A percentile compares a stretch with the other conserved stretches of the same genome.
phyloP scores from a whole-genome alignment of 1,140 invertebrate species.

The Dendrolimus kikuchii region DNA sequence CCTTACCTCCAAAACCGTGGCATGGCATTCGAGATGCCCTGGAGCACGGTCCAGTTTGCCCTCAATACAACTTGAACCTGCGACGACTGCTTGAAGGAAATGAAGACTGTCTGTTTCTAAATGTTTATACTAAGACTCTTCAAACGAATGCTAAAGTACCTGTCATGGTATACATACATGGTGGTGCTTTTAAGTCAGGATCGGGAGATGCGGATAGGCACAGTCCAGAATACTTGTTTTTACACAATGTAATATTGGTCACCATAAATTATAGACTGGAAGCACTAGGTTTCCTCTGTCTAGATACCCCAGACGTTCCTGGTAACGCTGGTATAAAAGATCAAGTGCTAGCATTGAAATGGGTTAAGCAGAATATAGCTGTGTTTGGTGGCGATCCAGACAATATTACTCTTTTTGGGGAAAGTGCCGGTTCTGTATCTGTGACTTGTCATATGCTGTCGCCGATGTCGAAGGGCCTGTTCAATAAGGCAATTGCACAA shows the following conservation, averaged over 20 bases:
- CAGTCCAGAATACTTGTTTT: conserved; percentile 74
- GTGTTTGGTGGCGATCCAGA: conserved; percentile 76
- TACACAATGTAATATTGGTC: conserved; percentile 75
- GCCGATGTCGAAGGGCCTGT: conserved; percentile 70
- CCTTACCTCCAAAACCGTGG: conserved; percentile 63
- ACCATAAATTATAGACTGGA: conserved; percentile 74
- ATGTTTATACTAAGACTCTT: conserved; percentile 74
- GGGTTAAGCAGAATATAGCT: conserved; percentile 74
- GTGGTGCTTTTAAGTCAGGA: conserved; percentile 77
- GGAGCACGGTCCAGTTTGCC: conserved; percentile 55
- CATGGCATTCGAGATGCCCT: conserved; percentile 64
- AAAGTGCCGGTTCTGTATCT: conserved; percentile 72
- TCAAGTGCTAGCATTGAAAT: conserved; percentile 73
- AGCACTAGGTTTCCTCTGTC: conserved; percentile 62
- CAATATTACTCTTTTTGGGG: conserved; percentile 73
- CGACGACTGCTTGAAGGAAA: conserved; percentile 27
- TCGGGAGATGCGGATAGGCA: conserved; percentile 64
- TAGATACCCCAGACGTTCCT: conserved; percentile 55
- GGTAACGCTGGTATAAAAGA: conserved; percentile 76
- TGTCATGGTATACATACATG: conserved; percentile 81
- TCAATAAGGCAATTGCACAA: conserved; percentile 51
- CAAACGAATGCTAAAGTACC: conserved; percentile 46
- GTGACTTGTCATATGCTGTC: conserved; percentile 69
- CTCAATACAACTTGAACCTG: conserved; percentile 43
- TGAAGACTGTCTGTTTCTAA: conserved; percentile 77